Conservation (phyloP, 2,797 vertebrate genomes). For the Pangasius djambal region DNA sequence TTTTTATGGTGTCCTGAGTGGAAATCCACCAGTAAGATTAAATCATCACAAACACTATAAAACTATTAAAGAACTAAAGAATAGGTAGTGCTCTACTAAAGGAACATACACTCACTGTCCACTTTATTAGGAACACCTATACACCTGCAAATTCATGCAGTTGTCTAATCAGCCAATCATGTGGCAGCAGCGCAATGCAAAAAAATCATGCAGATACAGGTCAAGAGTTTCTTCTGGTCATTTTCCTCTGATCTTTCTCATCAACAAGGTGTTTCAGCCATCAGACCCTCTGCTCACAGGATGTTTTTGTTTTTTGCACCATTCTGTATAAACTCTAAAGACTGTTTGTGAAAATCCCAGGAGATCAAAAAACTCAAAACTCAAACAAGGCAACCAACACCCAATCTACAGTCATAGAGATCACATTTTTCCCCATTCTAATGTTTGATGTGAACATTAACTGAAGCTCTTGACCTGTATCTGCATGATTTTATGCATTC, state of each 20-base stretch:
- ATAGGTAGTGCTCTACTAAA: neutral
- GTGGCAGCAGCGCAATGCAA: neutral
- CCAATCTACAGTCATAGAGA: neutral
- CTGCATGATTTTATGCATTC: neutral
- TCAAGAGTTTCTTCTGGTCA: neutral
- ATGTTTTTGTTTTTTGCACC: neutral
- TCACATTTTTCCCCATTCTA: neutral
- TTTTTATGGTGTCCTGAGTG: slow-evolving; percentile 70
- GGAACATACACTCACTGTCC: neutral
- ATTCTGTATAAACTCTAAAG: neutral
- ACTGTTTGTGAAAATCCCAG: neutral
- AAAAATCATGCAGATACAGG: neutral
- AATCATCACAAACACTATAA: neutral
- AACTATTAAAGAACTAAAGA: neutral
- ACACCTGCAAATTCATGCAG: neutral
- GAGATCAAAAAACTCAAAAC: neutral
- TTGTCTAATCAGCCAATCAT: neutral
- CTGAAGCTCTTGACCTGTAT: neutral
- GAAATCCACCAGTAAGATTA: neutral
- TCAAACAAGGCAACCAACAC: neutral
- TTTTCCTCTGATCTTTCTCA: neutral
- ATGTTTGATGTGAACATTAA: neutral
- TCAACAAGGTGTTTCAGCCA: neutral
- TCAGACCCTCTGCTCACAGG: neutral
- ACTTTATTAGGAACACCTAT: neutral